These are phyloP conservation scores for Oxyteleia sp. DNA, from an alignment of 2,888 invertebrate species.

Conservation along the genomic window DNA sequence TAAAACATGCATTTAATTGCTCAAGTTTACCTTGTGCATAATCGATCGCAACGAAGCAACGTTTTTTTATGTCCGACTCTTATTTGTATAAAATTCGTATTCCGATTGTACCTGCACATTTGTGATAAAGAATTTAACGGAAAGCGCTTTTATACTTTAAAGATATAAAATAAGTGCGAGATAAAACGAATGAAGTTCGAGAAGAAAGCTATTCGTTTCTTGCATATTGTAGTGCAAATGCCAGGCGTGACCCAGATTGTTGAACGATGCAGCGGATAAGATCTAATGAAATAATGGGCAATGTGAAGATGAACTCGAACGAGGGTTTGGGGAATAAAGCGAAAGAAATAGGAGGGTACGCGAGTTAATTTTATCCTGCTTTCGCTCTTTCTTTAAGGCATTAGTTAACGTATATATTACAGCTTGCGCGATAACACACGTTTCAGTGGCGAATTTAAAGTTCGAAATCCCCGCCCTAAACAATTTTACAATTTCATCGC, in stretches of 20 bases:
- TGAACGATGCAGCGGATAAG: slow-evolving; percentile 70
- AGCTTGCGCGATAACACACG: slow-evolving; percentile 27
- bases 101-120: slow-evolving; percentile 20
- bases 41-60: slow-evolving; percentile 26
- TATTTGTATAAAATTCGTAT: slow-evolving; percentile 49
- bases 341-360: slow-evolving; percentile 30
- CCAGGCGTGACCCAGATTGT: slow-evolving; percentile 72
- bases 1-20: slow-evolving; percentile 49
- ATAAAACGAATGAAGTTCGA: slow-evolving; percentile 60
- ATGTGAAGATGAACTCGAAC: slow-evolving; percentile 54
- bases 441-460: slow-evolving; percentile 33
- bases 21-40: slow-evolving; percentile 14
- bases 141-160: slow-evolving; percentile 46
- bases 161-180: slow-evolving; percentile 61
- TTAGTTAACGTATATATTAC: slow-evolving; percentile 42
- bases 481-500: slow-evolving; percentile 52
- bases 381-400: slow-evolving; percentile 45
- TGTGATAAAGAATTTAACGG: slow-evolving; percentile 60
- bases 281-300: slow-evolving; percentile 74
- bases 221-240: slow-evolving; percentile 68
- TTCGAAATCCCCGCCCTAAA: slow-evolving; percentile 17
- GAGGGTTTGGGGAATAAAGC: slow-evolving; percentile 55
- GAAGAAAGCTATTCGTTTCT: slow-evolving; percentile 63
- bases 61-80: slow-evolving; percentile 24
- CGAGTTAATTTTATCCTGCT: slow-evolving; percentile 52